Conservation (phyloP, 1,140 invertebrate genomes). For the Ridgeia piscesae region DNA sequence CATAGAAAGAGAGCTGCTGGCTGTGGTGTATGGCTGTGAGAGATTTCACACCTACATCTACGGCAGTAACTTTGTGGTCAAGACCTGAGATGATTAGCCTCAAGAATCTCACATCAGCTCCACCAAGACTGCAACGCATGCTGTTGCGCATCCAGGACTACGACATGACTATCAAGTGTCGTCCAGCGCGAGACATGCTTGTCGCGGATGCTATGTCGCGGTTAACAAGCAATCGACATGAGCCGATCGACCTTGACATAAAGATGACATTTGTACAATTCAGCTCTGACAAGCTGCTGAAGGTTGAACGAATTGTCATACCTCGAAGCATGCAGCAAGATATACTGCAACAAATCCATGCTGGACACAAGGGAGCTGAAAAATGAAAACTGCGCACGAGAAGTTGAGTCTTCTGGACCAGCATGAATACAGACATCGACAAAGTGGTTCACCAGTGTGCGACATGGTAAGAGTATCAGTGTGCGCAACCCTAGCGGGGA, state of each 20-base stretch:
- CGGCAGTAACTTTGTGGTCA: conserved; percentile 22
- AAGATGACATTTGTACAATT: conserved; percentile 1
- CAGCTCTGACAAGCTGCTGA: not conserved
- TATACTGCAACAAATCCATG: no score
- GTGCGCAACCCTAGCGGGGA: no score
- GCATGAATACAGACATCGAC: no score
- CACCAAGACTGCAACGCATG: conserved; percentile 54
- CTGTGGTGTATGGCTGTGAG: conserved; percentile 21
- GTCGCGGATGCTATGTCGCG: conserved; percentile 46
- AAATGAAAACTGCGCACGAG: no score
- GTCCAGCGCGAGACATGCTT: conserved; percentile 51
- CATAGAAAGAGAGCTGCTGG: conserved; percentile 28
- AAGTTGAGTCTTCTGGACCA: no score
- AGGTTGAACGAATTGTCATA: no score
- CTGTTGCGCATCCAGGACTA: no score
- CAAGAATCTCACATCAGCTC: conserved; percentile 53
- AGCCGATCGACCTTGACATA: conserved; percentile 11
- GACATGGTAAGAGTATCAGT: no score
- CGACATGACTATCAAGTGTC: conserved; percentile 55
- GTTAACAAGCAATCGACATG: conserved; percentile 11
- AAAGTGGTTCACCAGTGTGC: no score
- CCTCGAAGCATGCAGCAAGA: no score
- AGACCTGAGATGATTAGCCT: conserved; percentile 47
- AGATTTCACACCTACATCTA: conserved; percentile 21
- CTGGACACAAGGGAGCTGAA: no score